phyloP scores from a whole-genome alignment of 1,140 invertebrate species.

The Chlorops oryzae region DNA sequence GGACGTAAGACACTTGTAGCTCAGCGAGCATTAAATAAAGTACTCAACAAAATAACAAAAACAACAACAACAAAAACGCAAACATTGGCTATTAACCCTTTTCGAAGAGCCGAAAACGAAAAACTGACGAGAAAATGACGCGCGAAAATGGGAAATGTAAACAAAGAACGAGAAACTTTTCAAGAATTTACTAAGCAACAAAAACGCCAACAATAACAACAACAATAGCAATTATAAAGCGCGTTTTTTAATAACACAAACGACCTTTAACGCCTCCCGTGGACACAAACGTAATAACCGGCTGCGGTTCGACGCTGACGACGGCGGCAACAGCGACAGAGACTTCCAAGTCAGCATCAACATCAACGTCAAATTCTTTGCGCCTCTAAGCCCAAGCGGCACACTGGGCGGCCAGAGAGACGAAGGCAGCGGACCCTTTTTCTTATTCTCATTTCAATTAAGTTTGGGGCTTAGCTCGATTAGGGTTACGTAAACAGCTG shows the following conservation, averaged over 20 bases:
- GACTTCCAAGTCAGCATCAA: conserved; percentile 11
- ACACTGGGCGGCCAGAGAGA: conserved; percentile 8
- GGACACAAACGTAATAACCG: too few relatives aligned
- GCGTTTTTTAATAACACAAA: background rate
- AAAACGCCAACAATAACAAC: conserved; percentile 5
- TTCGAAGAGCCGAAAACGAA: too few relatives aligned
- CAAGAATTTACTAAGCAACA: conserved; percentile 7
- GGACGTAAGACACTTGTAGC: too few relatives aligned
- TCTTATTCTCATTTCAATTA: too few relatives aligned
- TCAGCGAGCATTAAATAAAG: too few relatives aligned
- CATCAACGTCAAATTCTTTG: conserved; percentile 19
- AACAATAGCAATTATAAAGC: background rate
- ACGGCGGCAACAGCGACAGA: too few relatives aligned
- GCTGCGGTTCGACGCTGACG: too few relatives aligned
- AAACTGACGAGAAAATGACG: background rate
- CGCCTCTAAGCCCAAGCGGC: conserved; percentile 18
- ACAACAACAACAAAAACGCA: too few relatives aligned
- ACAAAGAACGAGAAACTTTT: conserved; percentile 20
- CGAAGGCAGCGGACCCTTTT: conserved; percentile 8
- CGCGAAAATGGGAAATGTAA: background rate
- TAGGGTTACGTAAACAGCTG: too few relatives aligned
- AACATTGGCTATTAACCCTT: too few relatives aligned
- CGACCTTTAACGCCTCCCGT: background rate
- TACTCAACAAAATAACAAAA: too few relatives aligned
- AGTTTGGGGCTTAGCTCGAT: too few relatives aligned